Percentiles rank a stretch among this genome's conserved stretches.
phyloP scores from a whole-genome alignment of 2,888 invertebrate genomes.

The Caenorhabditis sp. region DNA sequence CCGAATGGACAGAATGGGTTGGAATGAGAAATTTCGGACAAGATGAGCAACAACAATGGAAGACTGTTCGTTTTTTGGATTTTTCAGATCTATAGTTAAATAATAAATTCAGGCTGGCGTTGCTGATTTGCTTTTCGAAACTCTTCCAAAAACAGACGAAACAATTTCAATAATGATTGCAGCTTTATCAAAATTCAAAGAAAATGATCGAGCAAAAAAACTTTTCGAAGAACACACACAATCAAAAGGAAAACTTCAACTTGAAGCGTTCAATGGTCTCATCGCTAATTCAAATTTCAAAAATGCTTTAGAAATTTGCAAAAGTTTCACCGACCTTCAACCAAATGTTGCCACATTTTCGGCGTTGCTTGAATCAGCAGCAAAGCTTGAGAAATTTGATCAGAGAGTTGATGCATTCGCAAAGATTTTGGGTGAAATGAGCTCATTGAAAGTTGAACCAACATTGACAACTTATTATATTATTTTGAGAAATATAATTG shows the following conservation, averaged over 20 bases:
- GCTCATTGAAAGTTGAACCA: constrained; percentile 30
- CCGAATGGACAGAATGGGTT: constrained; percentile 61
- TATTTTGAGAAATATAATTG: constrained; percentile 36
- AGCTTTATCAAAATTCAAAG: constrained; percentile 55
- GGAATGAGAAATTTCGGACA: constrained; percentile 59
- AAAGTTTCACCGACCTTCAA: constrained; percentile 23
- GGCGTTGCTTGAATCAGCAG: constrained; percentile 26
- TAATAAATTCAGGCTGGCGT: constrained; percentile 23
- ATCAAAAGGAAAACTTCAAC: constrained; percentile 14
- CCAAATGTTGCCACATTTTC: constrained; percentile 41
- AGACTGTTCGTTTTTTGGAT: constrained; percentile 23
- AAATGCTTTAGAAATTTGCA: constrained; percentile 12
- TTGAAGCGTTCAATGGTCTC: constrained; percentile 50
- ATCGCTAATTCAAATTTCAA: constrained; percentile 27
- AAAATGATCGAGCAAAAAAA: constrained; percentile 33
- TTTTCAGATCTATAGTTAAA: neutral
- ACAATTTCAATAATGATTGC: constrained; percentile 59
- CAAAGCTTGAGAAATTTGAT: constrained; percentile 20
- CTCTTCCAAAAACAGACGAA: constrained; percentile 53
- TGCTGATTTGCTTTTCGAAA: constrained; percentile 62
- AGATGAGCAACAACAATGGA: constrained; percentile 32
- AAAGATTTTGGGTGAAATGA: constrained; percentile 55
- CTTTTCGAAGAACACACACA: constrained; percentile 31
- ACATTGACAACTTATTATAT: constrained; percentile 43
- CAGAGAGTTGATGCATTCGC: constrained; percentile 26